Evolutionary conservation across 2,888 invertebrate genomes (phyloP).

Genomic region (Mesorhabditis belari): DNA sequence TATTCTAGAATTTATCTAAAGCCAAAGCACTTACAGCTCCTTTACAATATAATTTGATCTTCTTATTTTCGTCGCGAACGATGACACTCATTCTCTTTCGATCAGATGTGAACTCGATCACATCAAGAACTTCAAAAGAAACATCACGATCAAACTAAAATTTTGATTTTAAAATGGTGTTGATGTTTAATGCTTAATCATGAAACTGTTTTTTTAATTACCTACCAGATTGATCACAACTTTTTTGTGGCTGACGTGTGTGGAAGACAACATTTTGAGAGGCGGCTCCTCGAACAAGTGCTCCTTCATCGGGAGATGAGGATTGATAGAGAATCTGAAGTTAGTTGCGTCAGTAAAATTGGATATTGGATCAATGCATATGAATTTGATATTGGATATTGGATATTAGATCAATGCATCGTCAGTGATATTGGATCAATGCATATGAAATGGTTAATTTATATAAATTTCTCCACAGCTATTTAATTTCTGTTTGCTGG

Average conservation of each 20-base stretch:
- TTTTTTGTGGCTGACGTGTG: constrained; percentile 74
- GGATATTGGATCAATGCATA: too few relatives aligned
- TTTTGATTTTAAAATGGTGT: constrained; percentile 2
- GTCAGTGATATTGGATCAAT: too few relatives aligned
- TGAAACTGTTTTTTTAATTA: not conserved
- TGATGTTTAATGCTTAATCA: not conserved
- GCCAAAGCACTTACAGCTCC: constrained; percentile 65
- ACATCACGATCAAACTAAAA: constrained; percentile 64
- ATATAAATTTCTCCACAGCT: too few relatives aligned
- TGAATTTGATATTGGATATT: too few relatives aligned
- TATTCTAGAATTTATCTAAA: not conserved
- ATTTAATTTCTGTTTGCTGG: too few relatives aligned
- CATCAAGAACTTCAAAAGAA: constrained; percentile 76
- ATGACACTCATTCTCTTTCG: constrained; percentile 95
- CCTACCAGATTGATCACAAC: constrained; percentile 68
- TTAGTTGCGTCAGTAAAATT: constrained; percentile 34
- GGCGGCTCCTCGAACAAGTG: constrained; percentile 84
- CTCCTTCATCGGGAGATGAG: constrained; percentile 73
- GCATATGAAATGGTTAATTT: too few relatives aligned
- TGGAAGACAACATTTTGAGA: constrained; percentile 81
- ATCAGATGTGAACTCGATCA: constrained; percentile 80
- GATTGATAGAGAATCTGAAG: constrained; percentile 29
- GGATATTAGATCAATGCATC: too few relatives aligned
- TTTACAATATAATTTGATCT: constrained; percentile 62
- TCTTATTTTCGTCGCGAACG: constrained; percentile 73